Evolutionary conservation across 2,797 vertebrate species (phyloP).

Genomic region (Cygnus olor): DNA sequence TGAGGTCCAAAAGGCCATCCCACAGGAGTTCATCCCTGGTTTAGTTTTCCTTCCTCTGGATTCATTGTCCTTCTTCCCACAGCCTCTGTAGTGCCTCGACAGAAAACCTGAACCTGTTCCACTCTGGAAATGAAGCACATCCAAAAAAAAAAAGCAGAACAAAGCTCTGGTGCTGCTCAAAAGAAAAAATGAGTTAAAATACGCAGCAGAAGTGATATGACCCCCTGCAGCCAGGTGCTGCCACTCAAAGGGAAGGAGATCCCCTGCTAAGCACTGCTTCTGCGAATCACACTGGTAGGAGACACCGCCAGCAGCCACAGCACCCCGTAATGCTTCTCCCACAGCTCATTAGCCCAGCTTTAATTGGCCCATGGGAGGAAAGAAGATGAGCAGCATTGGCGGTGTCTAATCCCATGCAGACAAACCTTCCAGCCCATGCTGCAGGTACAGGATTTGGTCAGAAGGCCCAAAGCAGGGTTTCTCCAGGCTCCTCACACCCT

Average conservation of each 20-base stretch:
- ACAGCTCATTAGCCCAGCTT: not conserved
- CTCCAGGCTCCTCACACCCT: not conserved
- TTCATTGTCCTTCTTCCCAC: not conserved
- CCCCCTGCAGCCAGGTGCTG: not conserved
- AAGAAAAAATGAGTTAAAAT: not conserved
- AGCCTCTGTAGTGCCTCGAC: not conserved
- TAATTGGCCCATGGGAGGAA: rapidly evolving
- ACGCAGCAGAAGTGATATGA: rapidly evolving
- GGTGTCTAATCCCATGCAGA: rapidly evolving
- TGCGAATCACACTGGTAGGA: rapidly evolving
- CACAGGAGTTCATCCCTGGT: not conserved
- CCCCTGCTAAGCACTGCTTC: not conserved
- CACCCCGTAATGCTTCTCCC: rapidly evolving
- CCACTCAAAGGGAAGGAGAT: not conserved
- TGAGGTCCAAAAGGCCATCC: not conserved
- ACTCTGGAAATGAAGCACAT: not conserved
- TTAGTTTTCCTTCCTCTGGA: not conserved
- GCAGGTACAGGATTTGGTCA: too few relatives aligned
- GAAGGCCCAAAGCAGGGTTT: rapidly evolving
- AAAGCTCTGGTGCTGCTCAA: not conserved
- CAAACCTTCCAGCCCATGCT: not conserved
- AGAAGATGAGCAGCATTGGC: too few relatives aligned
- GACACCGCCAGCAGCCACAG: not conserved
- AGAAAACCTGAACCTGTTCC: not conserved
- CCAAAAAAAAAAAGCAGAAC: not conserved